A percentile compares a stretch with the other conserved stretches of the same genome.
Conservation (phyloP, 2,888 invertebrate genomes). For the Hypsopygia costalis region DNA sequence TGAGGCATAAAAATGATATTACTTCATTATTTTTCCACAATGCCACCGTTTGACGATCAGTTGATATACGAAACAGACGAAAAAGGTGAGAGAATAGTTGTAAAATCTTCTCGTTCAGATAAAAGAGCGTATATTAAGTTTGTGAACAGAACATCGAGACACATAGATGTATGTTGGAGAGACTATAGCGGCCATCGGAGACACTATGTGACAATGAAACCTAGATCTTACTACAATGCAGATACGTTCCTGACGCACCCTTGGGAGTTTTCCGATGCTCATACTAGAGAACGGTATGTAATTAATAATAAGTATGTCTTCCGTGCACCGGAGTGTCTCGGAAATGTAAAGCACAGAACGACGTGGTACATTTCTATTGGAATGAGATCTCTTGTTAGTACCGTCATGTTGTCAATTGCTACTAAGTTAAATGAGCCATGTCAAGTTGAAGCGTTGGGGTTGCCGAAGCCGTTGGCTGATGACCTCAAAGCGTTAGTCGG, state of each 20-base stretch:
- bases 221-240: slow-evolving; percentile 80
- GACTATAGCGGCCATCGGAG: slow-evolving; percentile 84
- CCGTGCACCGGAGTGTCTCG: slow-evolving; percentile 55
- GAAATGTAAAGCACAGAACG: slow-evolving; percentile 47
- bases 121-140: slow-evolving; percentile 51
- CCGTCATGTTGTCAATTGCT: slow-evolving; percentile 66
- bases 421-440: slow-evolving; percentile 40
- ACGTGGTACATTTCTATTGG: slow-evolving; percentile 77
- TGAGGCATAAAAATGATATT: not conserved
- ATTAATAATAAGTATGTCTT: slow-evolving; percentile 76
- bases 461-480: slow-evolving; percentile 59
- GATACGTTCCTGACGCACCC: slow-evolving; percentile 91
- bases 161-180: slow-evolving; percentile 87
- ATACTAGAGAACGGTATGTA: slow-evolving; percentile 83
- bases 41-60: slow-evolving; percentile 32
- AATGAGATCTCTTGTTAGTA: slow-evolving; percentile 67
- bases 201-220: slow-evolving; percentile 81
- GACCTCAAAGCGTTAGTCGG: slow-evolving; percentile 46
- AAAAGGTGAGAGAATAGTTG: slow-evolving; percentile 45
- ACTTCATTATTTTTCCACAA: slow-evolving; percentile 12
- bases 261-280: slow-evolving; percentile 89
- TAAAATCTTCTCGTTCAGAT: slow-evolving; percentile 49
- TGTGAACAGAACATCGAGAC: slow-evolving; percentile 50
- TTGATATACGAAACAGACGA: slow-evolving; percentile 52
- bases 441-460: slow-evolving; percentile 46